phyloP scores from a whole-genome alignment of 1,140 invertebrate genomes.

The Harpegnathos saltator region DNA sequence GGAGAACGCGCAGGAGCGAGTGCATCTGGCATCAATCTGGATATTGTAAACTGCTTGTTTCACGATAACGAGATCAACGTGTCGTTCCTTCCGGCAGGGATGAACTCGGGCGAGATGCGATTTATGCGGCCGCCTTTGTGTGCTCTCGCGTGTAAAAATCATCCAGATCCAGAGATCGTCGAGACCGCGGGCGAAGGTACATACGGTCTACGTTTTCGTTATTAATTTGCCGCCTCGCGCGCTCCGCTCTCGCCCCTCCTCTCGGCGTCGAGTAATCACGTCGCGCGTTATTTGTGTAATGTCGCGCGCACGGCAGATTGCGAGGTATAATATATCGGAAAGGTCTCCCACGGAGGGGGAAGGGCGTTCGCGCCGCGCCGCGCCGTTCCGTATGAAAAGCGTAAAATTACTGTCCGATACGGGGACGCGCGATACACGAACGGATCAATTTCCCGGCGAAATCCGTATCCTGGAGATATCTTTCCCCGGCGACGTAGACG shows the following conservation, averaged over 20 bases:
- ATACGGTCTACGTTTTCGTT: too few species aligned
- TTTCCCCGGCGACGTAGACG: constrained; percentile 39
- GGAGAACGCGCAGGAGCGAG: not conserved
- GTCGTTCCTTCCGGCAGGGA: not conserved
- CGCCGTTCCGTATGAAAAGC: constrained; percentile 19
- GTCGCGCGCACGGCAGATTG: not conserved
- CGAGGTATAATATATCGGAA: not conserved
- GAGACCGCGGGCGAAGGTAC: too few species aligned
- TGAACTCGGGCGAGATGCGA: not conserved
- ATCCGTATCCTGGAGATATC: constrained; percentile 66
- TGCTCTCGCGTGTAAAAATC: not conserved
- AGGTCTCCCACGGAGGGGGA: not conserved
- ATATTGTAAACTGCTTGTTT: constrained; percentile 10
- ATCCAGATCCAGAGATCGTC: not conserved
- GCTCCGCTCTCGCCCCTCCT: too few species aligned
- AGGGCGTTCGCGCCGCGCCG: not conserved
- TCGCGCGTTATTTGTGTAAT: not conserved
- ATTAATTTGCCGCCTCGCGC: too few species aligned
- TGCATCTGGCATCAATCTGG: not conserved
- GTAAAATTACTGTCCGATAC: constrained; percentile 40
- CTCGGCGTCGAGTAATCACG: not conserved
- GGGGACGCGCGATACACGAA: constrained; percentile 47
- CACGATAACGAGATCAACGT: not conserved
- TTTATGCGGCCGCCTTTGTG: not conserved
- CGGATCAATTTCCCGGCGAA: constrained; percentile 65